A percentile compares a stretch with the other conserved stretches of the same genome.
Conservation (phyloP, 2,888 invertebrate species). For the Pseudeuparius sepicola region DNA sequence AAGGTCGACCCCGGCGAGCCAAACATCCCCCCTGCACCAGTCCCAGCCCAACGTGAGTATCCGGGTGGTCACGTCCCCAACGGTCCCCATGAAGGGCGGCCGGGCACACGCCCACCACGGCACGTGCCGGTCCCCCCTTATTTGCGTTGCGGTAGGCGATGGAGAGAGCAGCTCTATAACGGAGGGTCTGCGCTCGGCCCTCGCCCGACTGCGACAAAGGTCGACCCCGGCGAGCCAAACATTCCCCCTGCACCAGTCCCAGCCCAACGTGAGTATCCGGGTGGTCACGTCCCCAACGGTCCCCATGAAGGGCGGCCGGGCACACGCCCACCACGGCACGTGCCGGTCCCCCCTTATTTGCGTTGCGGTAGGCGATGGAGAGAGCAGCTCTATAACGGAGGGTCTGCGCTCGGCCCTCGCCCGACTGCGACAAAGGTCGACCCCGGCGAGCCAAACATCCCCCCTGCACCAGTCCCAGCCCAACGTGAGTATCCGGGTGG, state of each 20-base stretch:
- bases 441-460: constrained; percentile 57
- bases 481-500: constrained; percentile 50
- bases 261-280: constrained; percentile 48
- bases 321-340: too few relatives aligned
- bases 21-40: constrained; percentile 53
- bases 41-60: constrained; percentile 48
- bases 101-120: too few relatives aligned
- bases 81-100: too few relatives aligned
- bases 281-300: constrained; percentile 27
- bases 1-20: constrained; percentile 62
- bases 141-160: too few relatives aligned
- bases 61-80: constrained; percentile 29
- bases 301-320: too few relatives aligned
- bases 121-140: too few relatives aligned
- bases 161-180: constrained; percentile 56
- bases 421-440: constrained; percentile 80
- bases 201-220: constrained; percentile 85
- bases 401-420: constrained; percentile 84
- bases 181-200: constrained; percentile 86
- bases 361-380: too few relatives aligned
- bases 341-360: too few relatives aligned
- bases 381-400: constrained; percentile 66
- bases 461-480: constrained; percentile 49
- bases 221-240: constrained; percentile 60
- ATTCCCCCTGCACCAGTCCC: constrained; percentile 51